A percentile compares a stretch with the other conserved stretches of the same genome.
phyloP scores from a whole-genome alignment of 2,797 vertebrate genomes.

The Cuniculus paca region DNA sequence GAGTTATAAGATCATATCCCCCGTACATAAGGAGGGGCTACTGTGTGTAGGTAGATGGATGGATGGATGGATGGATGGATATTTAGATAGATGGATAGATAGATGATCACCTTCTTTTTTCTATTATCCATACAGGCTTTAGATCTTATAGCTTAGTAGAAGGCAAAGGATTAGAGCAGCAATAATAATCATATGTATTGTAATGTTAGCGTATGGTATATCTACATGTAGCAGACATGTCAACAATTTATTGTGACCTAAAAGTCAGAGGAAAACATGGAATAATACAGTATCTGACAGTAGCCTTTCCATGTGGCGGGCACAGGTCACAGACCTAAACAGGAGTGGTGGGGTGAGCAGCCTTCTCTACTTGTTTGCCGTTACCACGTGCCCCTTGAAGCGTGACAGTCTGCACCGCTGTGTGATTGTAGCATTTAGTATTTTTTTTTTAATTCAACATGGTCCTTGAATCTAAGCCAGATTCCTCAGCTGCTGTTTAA shows the following conservation, averaged over 20 bases:
- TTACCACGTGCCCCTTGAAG: neutral
- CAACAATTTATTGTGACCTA: neutral
- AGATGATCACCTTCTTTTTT: neutral
- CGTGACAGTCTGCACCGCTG: neutral
- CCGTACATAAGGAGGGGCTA: neutral
- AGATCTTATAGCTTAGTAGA: neutral
- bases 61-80: no score
- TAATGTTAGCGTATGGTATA: neutral
- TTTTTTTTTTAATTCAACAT: neutral
- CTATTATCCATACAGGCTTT: neutral
- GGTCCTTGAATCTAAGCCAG: conserved; percentile 72
- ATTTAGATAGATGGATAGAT: neutral
- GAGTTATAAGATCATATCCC: neutral
- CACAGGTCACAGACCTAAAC: neutral
- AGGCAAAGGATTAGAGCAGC: neutral
- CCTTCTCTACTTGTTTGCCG: neutral
- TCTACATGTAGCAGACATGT: neutral
- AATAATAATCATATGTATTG: neutral
- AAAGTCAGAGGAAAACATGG: neutral
- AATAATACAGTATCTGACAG: neutral
- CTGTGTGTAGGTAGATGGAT: neutral
- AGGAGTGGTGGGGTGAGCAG: neutral
- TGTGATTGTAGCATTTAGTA: neutral
- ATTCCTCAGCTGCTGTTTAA: conserved; percentile 73
- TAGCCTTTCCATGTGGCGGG: neutral